These are phyloP conservation scores for Pelecanoides urinatrix DNA, from an alignment of 2,113 vertebrate genomes.

Conservation along the genomic window DNA sequence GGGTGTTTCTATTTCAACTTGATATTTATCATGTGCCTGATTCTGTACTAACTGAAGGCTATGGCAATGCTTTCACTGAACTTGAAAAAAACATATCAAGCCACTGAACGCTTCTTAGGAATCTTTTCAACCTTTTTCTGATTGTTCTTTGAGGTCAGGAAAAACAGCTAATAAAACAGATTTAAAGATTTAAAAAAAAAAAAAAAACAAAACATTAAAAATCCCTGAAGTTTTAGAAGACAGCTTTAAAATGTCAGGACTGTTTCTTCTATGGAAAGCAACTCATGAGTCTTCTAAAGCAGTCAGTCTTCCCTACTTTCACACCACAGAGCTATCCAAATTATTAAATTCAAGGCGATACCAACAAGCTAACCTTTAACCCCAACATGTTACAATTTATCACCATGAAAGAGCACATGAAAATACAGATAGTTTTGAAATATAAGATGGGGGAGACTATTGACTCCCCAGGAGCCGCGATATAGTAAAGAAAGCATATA, in stretches of 20 bases:
- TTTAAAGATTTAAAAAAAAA: background rate
- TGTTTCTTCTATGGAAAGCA: background rate
- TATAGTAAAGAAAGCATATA: background rate
- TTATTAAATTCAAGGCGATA: background rate
- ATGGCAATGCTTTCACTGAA: background rate
- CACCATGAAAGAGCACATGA: background rate
- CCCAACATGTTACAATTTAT: background rate
- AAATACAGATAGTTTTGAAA: background rate
- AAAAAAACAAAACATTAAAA: background rate
- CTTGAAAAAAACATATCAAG: background rate
- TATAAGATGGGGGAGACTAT: background rate
- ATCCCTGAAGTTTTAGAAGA: background rate
- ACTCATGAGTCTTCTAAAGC: background rate
- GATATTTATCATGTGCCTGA: background rate
- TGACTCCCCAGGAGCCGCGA: background rate
- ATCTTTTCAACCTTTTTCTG: background rate
- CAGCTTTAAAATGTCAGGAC: background rate
- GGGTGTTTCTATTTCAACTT: background rate
- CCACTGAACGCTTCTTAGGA: background rate
- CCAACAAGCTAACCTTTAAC: background rate
- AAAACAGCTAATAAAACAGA: background rate
- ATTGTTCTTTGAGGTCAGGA: background rate
- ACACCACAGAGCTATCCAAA: background rate
- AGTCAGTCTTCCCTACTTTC: background rate
- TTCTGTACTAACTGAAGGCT: background rate